phyloP scores from a whole-genome alignment of 2,888 invertebrate genomes.

The Caradrina clavipalpis region DNA sequence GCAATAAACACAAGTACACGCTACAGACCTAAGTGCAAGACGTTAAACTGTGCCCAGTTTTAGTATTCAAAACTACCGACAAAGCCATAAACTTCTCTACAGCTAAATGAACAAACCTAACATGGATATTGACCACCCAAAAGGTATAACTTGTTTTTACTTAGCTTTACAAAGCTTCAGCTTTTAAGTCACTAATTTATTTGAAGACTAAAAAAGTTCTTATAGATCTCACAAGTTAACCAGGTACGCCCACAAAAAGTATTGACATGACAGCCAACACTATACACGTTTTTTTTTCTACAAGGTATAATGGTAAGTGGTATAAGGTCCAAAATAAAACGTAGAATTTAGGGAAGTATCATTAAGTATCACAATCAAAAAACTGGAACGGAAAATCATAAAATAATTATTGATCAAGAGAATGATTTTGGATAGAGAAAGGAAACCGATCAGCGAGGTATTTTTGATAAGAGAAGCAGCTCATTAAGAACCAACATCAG shows the following conservation, averaged over 20 bases:
- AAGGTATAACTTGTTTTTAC: conserved; percentile 5
- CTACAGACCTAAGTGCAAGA: conserved; percentile 30
- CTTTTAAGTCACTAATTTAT: too few species aligned
- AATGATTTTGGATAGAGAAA: background rate
- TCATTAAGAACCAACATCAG: background rate
- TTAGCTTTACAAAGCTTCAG: background rate
- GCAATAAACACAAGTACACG: conserved; percentile 4
- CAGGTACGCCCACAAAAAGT: too few species aligned
- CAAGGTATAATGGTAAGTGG: too few species aligned
- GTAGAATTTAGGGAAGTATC: background rate
- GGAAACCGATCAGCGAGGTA: background rate
- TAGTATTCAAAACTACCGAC: conserved; percentile 32
- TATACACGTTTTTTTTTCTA: too few species aligned
- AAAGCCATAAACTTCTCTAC: conserved; percentile 18
- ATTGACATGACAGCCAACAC: too few species aligned
- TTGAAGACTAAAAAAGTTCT: background rate
- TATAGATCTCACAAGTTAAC: too few species aligned
- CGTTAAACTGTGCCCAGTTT: conserved; percentile 40
- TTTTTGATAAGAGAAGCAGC: background rate
- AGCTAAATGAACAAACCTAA: conserved; percentile 12
- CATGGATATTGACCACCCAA: conserved; percentile 28
- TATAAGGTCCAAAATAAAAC: background rate
- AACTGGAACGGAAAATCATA: background rate
- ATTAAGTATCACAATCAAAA: background rate
- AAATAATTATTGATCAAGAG: background rate